Evolutionary conservation across 2,797 vertebrate genomes (phyloP).

Genomic region (Myoxocephalus aenaeus): DNA sequence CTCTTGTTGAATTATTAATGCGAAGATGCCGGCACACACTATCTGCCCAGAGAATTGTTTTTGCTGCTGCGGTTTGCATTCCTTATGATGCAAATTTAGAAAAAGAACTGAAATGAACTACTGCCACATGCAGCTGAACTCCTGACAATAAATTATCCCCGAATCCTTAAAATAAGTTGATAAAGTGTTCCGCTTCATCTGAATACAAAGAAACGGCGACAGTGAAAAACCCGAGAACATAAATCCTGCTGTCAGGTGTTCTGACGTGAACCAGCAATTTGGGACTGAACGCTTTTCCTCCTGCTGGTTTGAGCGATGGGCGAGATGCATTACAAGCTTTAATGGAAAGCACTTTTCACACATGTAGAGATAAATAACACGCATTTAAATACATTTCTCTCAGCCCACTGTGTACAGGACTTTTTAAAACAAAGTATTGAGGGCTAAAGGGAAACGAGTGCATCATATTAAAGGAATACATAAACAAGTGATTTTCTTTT

Average conservation of each 20-base stretch:
- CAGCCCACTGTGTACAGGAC: background rate
- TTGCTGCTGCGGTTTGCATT: too few species aligned
- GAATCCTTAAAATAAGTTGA: background rate
- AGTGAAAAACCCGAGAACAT: background rate
- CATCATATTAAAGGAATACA: background rate
- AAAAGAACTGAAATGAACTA: too few species aligned
- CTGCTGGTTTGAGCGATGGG: conserved; percentile 26
- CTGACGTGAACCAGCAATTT: background rate
- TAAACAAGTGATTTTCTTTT: too few species aligned
- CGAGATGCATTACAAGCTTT: conserved; percentile 16
- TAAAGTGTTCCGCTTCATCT: background rate
- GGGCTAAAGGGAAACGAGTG: background rate
- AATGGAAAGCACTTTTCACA: conserved; percentile 22
- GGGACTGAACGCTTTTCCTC: background rate
- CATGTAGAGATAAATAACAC: conserved; percentile 21
- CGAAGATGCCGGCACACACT: too few species aligned
- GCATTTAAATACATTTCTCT: conserved; percentile 5
- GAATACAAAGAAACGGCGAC: background rate
- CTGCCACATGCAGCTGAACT: too few species aligned
- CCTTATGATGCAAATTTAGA: too few species aligned
- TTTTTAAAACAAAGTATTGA: background rate
- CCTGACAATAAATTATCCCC: too few species aligned
- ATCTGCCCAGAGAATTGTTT: too few species aligned
- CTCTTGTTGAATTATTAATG: too few species aligned
- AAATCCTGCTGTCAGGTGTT: background rate